phyloP scores from a whole-genome alignment of 2,113 vertebrate genomes.

The Apistogramma diplotaenia region DNA sequence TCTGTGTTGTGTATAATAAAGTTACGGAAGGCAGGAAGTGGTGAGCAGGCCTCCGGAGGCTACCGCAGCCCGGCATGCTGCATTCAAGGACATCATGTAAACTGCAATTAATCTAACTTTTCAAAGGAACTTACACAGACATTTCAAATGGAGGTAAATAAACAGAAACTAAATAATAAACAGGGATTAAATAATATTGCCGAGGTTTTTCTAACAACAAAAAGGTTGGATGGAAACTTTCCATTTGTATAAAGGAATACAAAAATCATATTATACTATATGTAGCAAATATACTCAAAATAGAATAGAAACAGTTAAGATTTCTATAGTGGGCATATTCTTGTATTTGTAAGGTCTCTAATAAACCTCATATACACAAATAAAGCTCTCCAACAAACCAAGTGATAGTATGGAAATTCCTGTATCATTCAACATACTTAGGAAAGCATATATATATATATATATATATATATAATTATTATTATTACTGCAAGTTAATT shows the following conservation, averaged over 20 bases:
- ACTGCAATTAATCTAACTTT: background rate
- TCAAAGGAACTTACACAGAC: background rate
- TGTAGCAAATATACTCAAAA: too few species aligned
- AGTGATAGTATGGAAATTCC: background rate
- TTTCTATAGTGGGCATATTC: too few species aligned
- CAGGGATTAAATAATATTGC: background rate
- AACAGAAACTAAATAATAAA: too few species aligned
- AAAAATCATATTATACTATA: too few species aligned
- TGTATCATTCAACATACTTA: background rate
- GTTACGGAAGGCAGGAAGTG: conserved; percentile 58
- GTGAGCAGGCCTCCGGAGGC: background rate
- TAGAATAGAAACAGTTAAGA: too few species aligned
- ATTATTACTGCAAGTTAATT: background rate
- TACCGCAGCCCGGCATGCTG: background rate
- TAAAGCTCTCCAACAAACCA: background rate
- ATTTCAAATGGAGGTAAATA: background rate
- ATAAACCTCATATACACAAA: background rate
- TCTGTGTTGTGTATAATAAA: conserved; percentile 18
- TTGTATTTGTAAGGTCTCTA: too few species aligned
- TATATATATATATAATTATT: background rate
- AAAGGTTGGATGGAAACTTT: background rate
- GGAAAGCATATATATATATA: background rate
- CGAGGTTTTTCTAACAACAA: background rate
- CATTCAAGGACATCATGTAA: conserved; percentile 38
- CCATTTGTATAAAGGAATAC: background rate